These are phyloP conservation scores for Labroides dimidiatus DNA, from an alignment of 2,797 vertebrate species.

Conservation along the genomic window DNA sequence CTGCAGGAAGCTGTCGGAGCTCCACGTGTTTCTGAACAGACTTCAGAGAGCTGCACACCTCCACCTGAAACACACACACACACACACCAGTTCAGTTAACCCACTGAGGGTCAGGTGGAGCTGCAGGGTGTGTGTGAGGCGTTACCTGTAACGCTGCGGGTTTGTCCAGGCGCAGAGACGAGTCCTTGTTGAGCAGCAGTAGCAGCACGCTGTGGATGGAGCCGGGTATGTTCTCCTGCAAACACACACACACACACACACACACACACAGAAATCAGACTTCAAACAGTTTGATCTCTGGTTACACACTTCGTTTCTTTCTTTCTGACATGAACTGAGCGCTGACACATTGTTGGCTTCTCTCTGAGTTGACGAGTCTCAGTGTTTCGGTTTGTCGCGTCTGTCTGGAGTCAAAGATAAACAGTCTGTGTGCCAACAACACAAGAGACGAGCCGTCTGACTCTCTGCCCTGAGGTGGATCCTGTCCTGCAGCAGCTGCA, in stretches of 20 bases:
- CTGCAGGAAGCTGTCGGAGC: slow-evolving; percentile 83
- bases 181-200: slow-evolving; percentile 86
- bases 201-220: slow-evolving; percentile 87
- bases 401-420: neutral
- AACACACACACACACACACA: slow-evolving; percentile 14
- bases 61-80: slow-evolving; percentile 78
- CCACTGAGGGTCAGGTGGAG: neutral
- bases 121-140: neutral
- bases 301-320: no score
- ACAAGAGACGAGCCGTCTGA: neutral
- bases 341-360: neutral
- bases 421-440: neutral
- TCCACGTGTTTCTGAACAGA: slow-evolving; percentile 90
- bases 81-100: no score
- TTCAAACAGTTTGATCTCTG: no score
- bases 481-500: neutral
- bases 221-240: slow-evolving; percentile 83
- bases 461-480: neutral
- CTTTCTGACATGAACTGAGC: neutral
- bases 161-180: slow-evolving; percentile 80
- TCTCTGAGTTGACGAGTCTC: neutral
- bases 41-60: slow-evolving; percentile 87
- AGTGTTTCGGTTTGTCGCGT: neutral
- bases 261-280: slow-evolving; percentile 8
- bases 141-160: slow-evolving; percentile 86